Conservation (phyloP, 2,888 invertebrate genomes). For the Sarcophaga variegata region DNA sequence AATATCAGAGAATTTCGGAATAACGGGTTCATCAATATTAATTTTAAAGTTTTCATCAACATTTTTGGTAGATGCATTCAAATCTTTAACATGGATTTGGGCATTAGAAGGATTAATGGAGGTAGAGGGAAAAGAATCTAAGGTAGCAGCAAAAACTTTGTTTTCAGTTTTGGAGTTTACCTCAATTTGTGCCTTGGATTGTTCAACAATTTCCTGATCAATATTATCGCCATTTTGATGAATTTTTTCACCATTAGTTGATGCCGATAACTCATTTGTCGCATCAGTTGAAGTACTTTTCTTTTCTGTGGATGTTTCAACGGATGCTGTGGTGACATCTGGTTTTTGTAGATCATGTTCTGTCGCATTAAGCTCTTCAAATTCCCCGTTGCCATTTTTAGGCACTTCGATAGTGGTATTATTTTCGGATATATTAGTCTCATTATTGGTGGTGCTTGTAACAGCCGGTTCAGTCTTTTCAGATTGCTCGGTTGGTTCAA, state of each 20-base stretch:
- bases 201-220: conserved; percentile 73
- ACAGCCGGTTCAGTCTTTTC: conserved; percentile 69
- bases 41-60: conserved; percentile 46
- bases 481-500: conserved; percentile 56
- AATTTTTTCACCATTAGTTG: conserved; percentile 70
- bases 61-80: conserved; percentile 52
- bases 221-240: conserved; percentile 77
- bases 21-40: conserved; percentile 54
- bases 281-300: conserved; percentile 71
- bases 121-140: conserved; percentile 67
- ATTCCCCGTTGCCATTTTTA: conserved; percentile 74
- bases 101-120: conserved; percentile 69
- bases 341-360: conserved; percentile 58
- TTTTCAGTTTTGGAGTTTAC: conserved; percentile 74
- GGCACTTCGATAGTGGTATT: conserved; percentile 72
- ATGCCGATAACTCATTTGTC: conserved; percentile 66
- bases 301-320: conserved; percentile 58
- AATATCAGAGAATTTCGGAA: conserved; percentile 62
- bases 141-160: conserved; percentile 66
- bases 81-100: conserved; percentile 59
- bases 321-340: conserved; percentile 43
- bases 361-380: conserved; percentile 71
- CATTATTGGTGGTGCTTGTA: conserved; percentile 67
- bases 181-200: conserved; percentile 79
- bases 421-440: conserved; percentile 43